Conservation (phyloP, 2,113 vertebrate species). For the Pelodiscus sinensis region DNA sequence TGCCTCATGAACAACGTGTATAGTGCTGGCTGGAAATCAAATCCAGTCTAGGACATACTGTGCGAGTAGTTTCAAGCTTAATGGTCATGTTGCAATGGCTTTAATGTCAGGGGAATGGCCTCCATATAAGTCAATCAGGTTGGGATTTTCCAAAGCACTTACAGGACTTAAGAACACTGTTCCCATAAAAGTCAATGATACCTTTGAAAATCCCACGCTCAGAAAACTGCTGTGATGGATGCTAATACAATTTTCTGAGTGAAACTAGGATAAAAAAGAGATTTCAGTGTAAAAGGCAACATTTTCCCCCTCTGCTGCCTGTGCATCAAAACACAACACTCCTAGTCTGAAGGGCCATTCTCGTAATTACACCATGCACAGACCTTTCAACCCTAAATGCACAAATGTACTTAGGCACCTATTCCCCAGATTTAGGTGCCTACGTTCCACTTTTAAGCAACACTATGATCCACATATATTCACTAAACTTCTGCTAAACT, state of each 20-base stretch:
- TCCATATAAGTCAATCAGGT: not conserved
- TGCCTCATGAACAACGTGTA: not conserved
- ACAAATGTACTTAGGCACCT: not conserved
- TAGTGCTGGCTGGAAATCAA: not conserved
- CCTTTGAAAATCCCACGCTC: not conserved
- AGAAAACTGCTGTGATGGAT: not conserved
- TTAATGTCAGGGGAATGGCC: not conserved
- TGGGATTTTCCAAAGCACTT: not conserved
- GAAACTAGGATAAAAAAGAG: conserved; percentile 1
- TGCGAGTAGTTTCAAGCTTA: not conserved
- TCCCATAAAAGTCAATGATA: not conserved
- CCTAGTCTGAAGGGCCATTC: not conserved
- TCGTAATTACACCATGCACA: not conserved
- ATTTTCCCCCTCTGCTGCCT: not conserved
- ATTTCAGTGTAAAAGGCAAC: not conserved
- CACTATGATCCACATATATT: too few relatives aligned
- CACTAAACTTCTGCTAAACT: too few relatives aligned
- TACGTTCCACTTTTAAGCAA: too few relatives aligned
- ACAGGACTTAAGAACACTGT: not conserved
- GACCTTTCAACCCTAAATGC: not conserved
- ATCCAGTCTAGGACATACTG: not conserved
- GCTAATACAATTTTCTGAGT: not conserved
- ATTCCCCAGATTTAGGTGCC: not conserved
- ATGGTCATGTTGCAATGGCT: not conserved
- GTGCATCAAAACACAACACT: not conserved